Evolutionary conservation across 1,140 invertebrate species (phyloP), one percentile per base, ranked within the genome.

Genomic region (Aphidius gifuensis): DNA sequence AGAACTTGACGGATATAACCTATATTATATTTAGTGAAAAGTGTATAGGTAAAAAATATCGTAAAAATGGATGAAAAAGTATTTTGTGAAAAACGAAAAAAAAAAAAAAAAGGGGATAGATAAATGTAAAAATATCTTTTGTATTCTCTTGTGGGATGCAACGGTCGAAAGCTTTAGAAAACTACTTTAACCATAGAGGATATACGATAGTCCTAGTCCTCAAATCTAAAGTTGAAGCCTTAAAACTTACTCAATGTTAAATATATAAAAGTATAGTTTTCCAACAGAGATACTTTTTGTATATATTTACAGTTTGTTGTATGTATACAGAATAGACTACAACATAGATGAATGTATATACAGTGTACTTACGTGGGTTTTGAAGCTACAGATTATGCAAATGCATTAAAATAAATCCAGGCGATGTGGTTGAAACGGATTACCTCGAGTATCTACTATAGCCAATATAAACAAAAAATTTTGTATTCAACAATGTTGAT

Each of bases 381-480:
- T 38, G 23, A 32, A 32, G 23, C 45, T 51, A 51, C 54, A 66
- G 65, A 63, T 66, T 66, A 66, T 66, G 65, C 61, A 66, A 63
- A 66, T 66, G 65, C 65, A 66, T 66, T 66, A 63, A 56, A 50
- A 58, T 63, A 60, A 62, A 63, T 61, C 51, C 61, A 66, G 53
- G 61, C 63, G 65, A 66, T 63, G 65, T 56, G 65, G 61, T 66
- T 58, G 40, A 45, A 47, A 46, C 38, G 61, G 65, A 66, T 66
- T 66, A 66, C 51, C 48, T 6, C 39, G 45, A 60, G 58, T 63
- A 60, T 66, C 46, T 66, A 42, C 43, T 58, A 58, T 49, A 32
- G 45, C 9, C 21, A 40, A 4, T 53, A 32, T 32, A 32, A 32
- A 32, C 23, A 32, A 32, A 32, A 32, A 32, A 32, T 32, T 32